A percentile compares a stretch with the other conserved stretches of the same genome.
Conservation (phyloP, 2,113 vertebrate genomes). For the Boulengeromyrus knoepffleri region DNA sequence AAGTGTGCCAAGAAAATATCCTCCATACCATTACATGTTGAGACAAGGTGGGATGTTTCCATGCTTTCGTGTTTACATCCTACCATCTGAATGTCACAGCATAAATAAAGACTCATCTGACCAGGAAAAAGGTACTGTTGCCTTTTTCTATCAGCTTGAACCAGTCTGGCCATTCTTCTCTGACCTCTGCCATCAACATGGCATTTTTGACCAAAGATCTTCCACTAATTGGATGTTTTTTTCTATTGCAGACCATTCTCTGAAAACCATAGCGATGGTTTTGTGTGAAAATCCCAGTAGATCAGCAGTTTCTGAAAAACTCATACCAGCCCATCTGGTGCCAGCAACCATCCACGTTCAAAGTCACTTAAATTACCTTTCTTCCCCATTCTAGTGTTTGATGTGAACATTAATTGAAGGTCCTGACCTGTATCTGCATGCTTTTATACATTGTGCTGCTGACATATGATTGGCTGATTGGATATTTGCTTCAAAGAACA, state of each 20-base stretch:
- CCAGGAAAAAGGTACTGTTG: neutral
- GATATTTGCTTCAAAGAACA: neutral
- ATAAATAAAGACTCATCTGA: neutral
- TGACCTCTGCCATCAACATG: too few relatives aligned
- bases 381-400: neutral
- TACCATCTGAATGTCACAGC: neutral
- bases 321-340: neutral
- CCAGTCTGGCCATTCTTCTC: too few relatives aligned
- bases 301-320: too few relatives aligned
- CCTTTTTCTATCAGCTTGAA: too few relatives aligned
- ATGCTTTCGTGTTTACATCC: neutral
- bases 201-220: too few relatives aligned
- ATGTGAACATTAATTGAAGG: neutral
- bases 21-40: neutral
- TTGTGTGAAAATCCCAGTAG: too few relatives aligned
- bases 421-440: neutral
- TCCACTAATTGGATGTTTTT: too few relatives aligned
- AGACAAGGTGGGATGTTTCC: neutral
- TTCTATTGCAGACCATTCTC: too few relatives aligned
- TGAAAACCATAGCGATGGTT: too few relatives aligned
- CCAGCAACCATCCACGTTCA: neutral
- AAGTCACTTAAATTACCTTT: neutral
- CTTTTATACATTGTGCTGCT: neutral
- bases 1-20: neutral
- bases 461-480: neutral